Percentiles rank a stretch among this genome's conserved stretches.
Conservation (phyloP, 2,888 invertebrate species). For the Phytoseiulus persimilis region DNA sequence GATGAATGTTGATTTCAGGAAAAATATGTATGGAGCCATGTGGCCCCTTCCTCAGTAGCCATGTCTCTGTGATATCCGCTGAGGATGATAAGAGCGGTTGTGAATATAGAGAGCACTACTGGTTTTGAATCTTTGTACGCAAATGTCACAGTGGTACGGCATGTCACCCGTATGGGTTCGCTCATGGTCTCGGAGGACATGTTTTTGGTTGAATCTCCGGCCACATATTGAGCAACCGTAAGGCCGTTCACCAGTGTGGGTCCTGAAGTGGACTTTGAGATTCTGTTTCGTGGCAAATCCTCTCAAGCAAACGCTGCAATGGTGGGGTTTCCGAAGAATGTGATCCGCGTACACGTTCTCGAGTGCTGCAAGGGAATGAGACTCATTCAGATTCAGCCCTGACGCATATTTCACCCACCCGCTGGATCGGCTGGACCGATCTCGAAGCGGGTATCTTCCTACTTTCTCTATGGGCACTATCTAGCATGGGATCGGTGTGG, state of each 20-base stretch:
- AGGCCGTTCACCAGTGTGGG: neutral
- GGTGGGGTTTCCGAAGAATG: neutral
- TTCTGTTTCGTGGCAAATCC: constrained; percentile 8
- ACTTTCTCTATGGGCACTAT: neutral
- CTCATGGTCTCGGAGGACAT: constrained; percentile 19
- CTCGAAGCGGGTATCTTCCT: no score
- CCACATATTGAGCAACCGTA: neutral
- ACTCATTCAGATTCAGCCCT: neutral
- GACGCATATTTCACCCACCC: neutral
- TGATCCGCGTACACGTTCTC: neutral
- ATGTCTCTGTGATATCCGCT: neutral
- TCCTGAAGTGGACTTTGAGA: constrained; percentile 28
- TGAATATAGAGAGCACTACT: constrained; percentile 14
- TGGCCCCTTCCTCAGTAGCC: neutral
- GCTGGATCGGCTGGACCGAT: no score
- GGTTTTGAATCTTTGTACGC: constrained; percentile 15
- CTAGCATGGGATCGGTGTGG: neutral
- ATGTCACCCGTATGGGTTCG: constrained; percentile 21
- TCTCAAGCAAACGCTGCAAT: neutral
- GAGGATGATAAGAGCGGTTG: neutral
- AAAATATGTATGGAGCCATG: neutral
- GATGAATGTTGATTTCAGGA: neutral
- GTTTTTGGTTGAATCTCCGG: neutral
- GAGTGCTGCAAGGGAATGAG: neutral
- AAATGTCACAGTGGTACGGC: constrained; percentile 28